Conservation (phyloP, 2,888 invertebrate species). For the Cistogaster globosa region DNA sequence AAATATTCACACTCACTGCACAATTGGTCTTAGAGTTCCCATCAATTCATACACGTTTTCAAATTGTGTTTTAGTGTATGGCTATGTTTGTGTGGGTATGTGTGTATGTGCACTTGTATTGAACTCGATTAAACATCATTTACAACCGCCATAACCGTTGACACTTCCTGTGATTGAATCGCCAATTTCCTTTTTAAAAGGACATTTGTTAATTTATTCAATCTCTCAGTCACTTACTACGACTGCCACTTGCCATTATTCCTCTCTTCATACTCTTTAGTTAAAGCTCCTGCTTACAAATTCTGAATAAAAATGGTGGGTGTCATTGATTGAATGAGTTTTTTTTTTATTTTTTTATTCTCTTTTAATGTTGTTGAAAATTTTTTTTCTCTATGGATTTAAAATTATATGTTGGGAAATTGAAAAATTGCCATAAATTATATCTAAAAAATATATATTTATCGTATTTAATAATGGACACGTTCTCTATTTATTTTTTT, state of each 20-base stretch:
- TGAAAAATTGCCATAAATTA: conserved; percentile 72
- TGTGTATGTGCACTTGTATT: conserved; percentile 49
- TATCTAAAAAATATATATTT: conserved; percentile 57
- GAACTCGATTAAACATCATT: conserved; percentile 69
- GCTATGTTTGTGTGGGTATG: background rate
- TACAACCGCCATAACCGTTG: conserved; percentile 73
- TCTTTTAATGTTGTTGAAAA: conserved; percentile 47
- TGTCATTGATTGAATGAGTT: conserved; percentile 56
- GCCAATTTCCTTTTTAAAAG: conserved; percentile 73
- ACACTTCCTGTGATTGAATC: conserved; percentile 74
- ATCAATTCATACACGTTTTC: conserved; percentile 20
- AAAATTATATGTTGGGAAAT: conserved; percentile 69
- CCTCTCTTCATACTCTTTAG: background rate
- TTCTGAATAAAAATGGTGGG: conserved; percentile 56
- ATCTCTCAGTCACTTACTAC: conserved; percentile 46
- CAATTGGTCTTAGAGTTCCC: conserved; percentile 11
- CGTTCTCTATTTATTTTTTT: conserved; percentile 36
- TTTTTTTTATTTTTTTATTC: conserved; percentile 40
- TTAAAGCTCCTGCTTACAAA: conserved; percentile 18
- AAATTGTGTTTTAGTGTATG: background rate
- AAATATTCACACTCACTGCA: conserved; percentile 58
- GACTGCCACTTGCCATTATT: conserved; percentile 18
- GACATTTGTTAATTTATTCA: conserved; percentile 71
- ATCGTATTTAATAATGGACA: conserved; percentile 53
- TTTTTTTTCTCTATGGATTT: conserved; percentile 61